phyloP scores from a whole-genome alignment of 2,797 vertebrate genomes.

The Halcyon chelicuti region DNA sequence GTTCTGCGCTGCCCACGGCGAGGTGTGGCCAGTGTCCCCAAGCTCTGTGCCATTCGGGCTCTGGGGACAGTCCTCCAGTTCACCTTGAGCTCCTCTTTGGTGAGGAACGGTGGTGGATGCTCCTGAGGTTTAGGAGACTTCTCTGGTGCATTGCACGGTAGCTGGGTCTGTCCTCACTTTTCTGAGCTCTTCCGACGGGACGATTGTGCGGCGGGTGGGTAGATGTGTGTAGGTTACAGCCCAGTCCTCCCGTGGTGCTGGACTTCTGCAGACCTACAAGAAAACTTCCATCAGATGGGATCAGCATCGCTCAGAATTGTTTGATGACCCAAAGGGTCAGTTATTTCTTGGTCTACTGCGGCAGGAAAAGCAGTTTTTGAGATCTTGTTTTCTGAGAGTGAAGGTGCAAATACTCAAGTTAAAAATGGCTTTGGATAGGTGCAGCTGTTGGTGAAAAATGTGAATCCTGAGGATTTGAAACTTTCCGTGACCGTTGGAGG shows the following conservation, averaged over 20 bases:
- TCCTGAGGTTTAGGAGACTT: background rate
- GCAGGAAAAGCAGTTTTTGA: background rate
- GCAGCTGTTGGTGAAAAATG: background rate
- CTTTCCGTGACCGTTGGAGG: background rate
- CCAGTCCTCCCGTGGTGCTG: background rate
- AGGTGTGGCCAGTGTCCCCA: rapidly evolving
- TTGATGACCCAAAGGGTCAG: background rate
- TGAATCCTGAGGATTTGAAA: background rate
- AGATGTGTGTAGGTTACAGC: no score
- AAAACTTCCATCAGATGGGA: background rate
- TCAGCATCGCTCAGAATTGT: background rate
- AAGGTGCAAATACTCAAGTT: background rate
- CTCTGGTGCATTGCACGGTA: rapidly evolving
- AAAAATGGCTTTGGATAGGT: background rate
- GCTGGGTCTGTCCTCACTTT: rapidly evolving
- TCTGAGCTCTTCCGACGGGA: background rate
- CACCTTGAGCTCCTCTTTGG: background rate
- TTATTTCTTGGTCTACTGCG: background rate
- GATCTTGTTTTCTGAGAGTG: background rate
- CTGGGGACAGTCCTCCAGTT: background rate
- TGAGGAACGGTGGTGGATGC: background rate
- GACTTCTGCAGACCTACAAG: background rate
- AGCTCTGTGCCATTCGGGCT: background rate
- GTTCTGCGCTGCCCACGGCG: background rate
- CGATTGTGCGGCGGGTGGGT: background rate